Percentiles rank a stretch among this genome's conserved stretches.
phyloP scores from a whole-genome alignment of 2,888 invertebrate genomes.

The Lithodes maja region DNA sequence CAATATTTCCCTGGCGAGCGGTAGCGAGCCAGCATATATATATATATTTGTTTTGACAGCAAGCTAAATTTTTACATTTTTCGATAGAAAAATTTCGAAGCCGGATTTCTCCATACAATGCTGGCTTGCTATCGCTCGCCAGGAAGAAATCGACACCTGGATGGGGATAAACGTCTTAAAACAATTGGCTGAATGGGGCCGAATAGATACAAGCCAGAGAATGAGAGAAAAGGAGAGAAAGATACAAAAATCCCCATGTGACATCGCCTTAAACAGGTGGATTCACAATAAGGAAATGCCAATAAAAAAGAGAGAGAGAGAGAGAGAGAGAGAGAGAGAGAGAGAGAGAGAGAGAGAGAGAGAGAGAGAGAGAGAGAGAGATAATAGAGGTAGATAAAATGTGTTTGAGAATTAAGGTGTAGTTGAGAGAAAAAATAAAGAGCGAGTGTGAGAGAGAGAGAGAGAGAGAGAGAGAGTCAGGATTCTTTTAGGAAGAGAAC shows the following conservation, averaged over 20 bases:
- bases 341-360: constrained; percentile 12
- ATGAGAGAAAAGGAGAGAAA: background rate
- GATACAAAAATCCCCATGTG: background rate
- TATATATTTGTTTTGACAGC: too few relatives aligned
- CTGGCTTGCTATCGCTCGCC: too few relatives aligned
- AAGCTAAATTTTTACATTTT: too few relatives aligned
- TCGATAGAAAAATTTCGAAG: too few relatives aligned
- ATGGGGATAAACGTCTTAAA: background rate
- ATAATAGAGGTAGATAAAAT: background rate
- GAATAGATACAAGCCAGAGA: background rate
- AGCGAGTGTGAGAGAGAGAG: constrained; percentile 1
- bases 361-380: background rate
- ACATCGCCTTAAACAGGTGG: background rate
- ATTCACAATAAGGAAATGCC: background rate
- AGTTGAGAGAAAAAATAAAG: background rate
- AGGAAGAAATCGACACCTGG: background rate
- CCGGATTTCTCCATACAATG: too few relatives aligned
- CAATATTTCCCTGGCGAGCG: too few relatives aligned
- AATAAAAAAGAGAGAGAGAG: background rate
- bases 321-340: constrained; percentile 8
- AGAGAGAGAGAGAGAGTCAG: constrained; percentile 14
- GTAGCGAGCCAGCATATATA: too few relatives aligned
- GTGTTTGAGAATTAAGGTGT: background rate
- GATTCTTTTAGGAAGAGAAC: background rate
- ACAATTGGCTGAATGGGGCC: too few relatives aligned